These are phyloP conservation scores for Ctenosaura bakeri DNA, from an alignment of 2,797 vertebrate species.

Conservation along the genomic window DNA sequence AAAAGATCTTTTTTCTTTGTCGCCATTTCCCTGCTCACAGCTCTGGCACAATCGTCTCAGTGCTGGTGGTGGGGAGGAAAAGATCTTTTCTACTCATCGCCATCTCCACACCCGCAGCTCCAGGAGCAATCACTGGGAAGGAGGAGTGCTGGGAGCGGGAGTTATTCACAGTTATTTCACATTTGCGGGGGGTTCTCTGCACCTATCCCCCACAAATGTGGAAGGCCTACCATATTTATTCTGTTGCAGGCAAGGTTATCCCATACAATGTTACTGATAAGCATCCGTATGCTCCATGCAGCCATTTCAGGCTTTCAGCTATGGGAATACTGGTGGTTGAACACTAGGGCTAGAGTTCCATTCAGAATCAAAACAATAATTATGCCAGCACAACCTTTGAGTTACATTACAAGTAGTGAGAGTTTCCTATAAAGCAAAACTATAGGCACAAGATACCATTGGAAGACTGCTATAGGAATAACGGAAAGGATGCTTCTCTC, in stretches of 20 bases:
- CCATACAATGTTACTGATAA: neutral
- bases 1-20: too few relatives aligned
- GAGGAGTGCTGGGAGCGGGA: too few relatives aligned
- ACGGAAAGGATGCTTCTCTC: neutral
- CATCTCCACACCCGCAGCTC: too few relatives aligned
- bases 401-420: neutral
- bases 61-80: too few relatives aligned
- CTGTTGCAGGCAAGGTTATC: neutral
- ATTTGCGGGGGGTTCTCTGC: too few relatives aligned
- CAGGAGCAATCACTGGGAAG: too few relatives aligned
- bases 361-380: neutral
- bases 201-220: too few relatives aligned
- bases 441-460: neutral
- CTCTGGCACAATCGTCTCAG: too few relatives aligned
- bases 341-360: neutral
- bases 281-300: neutral
- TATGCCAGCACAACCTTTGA: neutral
- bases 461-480: neutral
- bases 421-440: neutral
- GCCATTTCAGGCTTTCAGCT: neutral
- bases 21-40: too few relatives aligned
- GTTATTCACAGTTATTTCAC: too few relatives aligned
- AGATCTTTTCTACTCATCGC: too few relatives aligned
- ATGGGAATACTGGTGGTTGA: neutral
- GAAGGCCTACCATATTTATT: neutral